A percentile compares a stretch with the other conserved stretches of the same genome.
Evolutionary conservation across 2,113 vertebrate genomes (phyloP).

Genomic region (Dromaius novaehollandiae): DNA sequence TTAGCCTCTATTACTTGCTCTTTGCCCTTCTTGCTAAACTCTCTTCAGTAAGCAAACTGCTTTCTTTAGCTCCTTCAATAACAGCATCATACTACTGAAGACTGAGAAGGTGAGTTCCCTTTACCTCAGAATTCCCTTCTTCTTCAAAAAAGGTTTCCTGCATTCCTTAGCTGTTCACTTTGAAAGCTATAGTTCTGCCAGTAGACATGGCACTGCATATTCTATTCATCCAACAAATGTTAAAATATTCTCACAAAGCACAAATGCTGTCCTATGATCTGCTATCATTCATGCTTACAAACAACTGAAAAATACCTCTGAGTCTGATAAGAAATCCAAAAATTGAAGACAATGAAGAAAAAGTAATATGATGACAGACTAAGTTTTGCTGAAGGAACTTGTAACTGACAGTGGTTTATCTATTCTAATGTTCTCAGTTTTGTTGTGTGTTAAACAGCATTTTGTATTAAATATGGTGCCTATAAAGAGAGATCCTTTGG

Average conservation of each 20-base stretch:
- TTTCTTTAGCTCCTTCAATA: not conserved
- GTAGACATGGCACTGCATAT: rapidly evolving
- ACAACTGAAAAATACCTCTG: not conserved
- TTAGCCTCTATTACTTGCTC: not conserved
- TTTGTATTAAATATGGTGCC: not conserved
- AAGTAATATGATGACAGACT: not conserved
- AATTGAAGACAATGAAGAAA: not conserved
- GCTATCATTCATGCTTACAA: not conserved
- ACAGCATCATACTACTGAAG: not conserved
- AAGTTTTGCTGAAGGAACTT: not conserved
- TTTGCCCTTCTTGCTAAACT: not conserved
- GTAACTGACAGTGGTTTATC: not conserved
- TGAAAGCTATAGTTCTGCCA: not conserved
- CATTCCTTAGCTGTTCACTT: not conserved
- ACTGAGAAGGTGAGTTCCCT: not conserved
- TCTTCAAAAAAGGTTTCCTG: not conserved
- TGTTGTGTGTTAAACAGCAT: not conserved
- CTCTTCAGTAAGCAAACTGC: not conserved
- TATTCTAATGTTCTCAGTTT: not conserved
- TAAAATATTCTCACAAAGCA: not conserved
- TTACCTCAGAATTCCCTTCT: not conserved
- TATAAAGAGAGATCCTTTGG: not conserved
- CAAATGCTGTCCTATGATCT: not conserved
- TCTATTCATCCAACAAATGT: not conserved
- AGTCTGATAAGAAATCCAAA: not conserved